Evolutionary conservation across 2,888 invertebrate genomes (phyloP), one percentile per base, ranked within the genome.

Genomic region (Campopleginae sp.): DNA sequence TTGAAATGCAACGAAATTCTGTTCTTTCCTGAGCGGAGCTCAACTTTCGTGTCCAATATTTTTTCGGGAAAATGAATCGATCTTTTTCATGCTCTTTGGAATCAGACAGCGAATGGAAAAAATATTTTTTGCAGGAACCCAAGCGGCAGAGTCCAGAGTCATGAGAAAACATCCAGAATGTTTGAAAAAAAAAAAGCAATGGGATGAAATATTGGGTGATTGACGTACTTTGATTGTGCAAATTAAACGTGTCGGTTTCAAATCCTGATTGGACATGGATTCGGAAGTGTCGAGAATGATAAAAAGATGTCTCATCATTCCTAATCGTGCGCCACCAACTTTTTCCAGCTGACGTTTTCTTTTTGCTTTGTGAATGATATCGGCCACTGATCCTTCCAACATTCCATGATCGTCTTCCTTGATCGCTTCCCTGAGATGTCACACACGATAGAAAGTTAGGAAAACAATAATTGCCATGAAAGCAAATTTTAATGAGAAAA

Each of bases 261-360:
- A 95, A 94, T 99, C 99, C 91, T 98, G 98, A 89, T 97, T 97
- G 54, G 96, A 96, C 99, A 99, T 99, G 1, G 98, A 96, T 91
- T 98, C 97, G 0, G 99, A 99, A 92, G 98, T 97, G 94, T 99
- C 99, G 3, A 99, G 94, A 31, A 99, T 96, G 2, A 99, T 94
- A 91, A 97, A 98, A 79, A 99, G 94, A 94, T 99, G 99, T 70
- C 99, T 95, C 99, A 99, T 99, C 98, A 99, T 99, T 51, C 99
- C 99, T 46, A 99, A 95, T 81, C 98, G 96, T 63, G 98, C 96
- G 86, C 98, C 97, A 10, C 96, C 96, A 85, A 95, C 95, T 86
- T 96, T 96, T 63, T 96, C 95, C 48, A 96, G 95, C 85, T 96
- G 96, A 0, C 97, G 95, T 92, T 97, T 97, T 46, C 98, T 95